These are phyloP conservation scores for Amphipyra tragopoginis DNA, from an alignment of 2,888 invertebrate genomes.

Conservation along the genomic window DNA sequence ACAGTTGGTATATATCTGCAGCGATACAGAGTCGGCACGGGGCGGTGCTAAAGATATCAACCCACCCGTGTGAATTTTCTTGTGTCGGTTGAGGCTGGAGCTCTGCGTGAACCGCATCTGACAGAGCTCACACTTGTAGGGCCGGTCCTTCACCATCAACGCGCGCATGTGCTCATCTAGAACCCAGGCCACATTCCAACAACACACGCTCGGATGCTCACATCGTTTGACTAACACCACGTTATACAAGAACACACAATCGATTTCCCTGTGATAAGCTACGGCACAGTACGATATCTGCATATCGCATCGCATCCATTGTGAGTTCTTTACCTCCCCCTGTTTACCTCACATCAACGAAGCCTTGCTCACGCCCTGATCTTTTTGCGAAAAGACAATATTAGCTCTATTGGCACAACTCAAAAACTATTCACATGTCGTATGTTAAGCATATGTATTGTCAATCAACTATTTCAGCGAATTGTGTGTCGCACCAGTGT, in stretches of 20 bases:
- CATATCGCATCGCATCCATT: conserved; percentile 62
- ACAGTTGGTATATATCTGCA: conserved; percentile 56
- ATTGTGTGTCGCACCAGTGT: conserved; percentile 83
- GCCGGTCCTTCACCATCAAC: conserved; percentile 89
- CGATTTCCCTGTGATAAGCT: conserved; percentile 55
- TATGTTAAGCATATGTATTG: conserved; percentile 75
- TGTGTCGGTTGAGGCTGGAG: conserved; percentile 93
- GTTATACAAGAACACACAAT: conserved; percentile 74
- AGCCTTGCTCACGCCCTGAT: conserved; percentile 88
- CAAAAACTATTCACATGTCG: conserved; percentile 89
- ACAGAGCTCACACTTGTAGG: conserved; percentile 92
- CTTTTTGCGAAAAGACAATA: conserved; percentile 65
- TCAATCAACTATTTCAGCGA: conserved; percentile 72
- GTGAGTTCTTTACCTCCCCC: conserved; percentile 86
- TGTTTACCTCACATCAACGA: conserved; percentile 84
- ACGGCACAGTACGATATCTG: conserved; percentile 21
- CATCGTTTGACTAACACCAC: conserved; percentile 57
- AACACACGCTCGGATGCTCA: conserved; percentile 67
- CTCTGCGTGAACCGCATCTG: conserved; percentile 93
- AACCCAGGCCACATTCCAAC: conserved; percentile 83
- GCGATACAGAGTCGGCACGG: conserved; percentile 68
- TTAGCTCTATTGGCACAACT: conserved; percentile 79
- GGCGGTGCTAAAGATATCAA: conserved; percentile 74
- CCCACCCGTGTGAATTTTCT: conserved; percentile 92
- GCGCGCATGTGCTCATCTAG: conserved; percentile 90